Evolutionary conservation across 2,113 vertebrate genomes (phyloP).

Genomic region (Anguilla japonica): DNA sequence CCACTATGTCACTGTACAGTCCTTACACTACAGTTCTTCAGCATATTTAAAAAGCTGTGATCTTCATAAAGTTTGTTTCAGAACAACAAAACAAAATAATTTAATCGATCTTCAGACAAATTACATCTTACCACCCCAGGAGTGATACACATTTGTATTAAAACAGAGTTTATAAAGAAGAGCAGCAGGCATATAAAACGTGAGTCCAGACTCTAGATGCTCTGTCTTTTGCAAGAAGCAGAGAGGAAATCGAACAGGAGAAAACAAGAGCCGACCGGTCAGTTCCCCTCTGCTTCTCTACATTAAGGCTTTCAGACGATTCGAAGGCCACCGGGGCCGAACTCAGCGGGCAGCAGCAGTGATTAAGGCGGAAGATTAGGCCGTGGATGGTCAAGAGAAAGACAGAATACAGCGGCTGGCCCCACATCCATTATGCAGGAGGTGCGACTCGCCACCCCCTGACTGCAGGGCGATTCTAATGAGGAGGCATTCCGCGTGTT

Average conservation of each 20-base stretch:
- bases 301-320: neutral
- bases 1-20: neutral
- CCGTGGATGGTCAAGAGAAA: slow-evolving; percentile 2
- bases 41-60: slow-evolving; percentile 4
- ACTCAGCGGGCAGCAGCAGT: neutral
- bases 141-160: neutral
- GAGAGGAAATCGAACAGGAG: neutral
- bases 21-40: neutral
- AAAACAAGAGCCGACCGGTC: neutral
- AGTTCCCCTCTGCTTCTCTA: neutral
- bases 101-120: neutral
- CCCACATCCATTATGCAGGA: slow-evolving; percentile 21
- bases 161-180: neutral
- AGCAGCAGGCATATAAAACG: no score
- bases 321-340: neutral
- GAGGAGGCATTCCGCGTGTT: slow-evolving; percentile 1
- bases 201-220: neutral
- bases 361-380: neutral
- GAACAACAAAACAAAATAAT: neutral
- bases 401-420: neutral
- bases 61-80: neutral
- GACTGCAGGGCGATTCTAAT: slow-evolving; percentile 2
- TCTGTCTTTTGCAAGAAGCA: slow-evolving; percentile 16
- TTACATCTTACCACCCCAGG: neutral
- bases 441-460: neutral